Evolutionary conservation across 2,113 vertebrate species (phyloP).

Genomic region (Stegastes partitus): DNA sequence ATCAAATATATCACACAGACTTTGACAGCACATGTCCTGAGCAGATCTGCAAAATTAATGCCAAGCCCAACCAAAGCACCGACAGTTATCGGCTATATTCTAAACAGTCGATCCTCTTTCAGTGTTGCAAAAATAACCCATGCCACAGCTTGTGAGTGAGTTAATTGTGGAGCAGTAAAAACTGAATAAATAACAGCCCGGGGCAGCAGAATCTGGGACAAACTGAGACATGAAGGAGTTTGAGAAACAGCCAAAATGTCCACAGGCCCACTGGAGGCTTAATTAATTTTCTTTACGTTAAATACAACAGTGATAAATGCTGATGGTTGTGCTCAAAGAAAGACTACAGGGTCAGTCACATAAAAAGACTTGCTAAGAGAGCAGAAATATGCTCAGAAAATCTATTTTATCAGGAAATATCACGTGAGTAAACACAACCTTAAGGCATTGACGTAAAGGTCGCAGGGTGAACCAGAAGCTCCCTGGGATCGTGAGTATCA

Average conservation of each 20-base stretch:
- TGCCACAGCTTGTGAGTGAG: background rate
- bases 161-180: background rate
- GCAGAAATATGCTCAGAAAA: too few species aligned
- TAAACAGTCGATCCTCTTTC: too few species aligned
- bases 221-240: conserved; percentile 1
- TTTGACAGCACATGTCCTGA: too few species aligned
- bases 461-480: background rate
- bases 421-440: background rate
- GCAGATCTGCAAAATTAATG: too few species aligned
- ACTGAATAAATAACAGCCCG: too few species aligned
- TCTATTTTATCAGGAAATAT: conserved; percentile 1
- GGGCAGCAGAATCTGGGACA: background rate
- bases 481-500: background rate
- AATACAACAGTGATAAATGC: background rate
- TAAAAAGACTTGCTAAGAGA: too few species aligned
- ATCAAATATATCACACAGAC: too few species aligned
- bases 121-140: background rate
- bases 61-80: too few species aligned
- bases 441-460: background rate
- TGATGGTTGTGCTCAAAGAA: background rate
- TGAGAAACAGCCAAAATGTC: background rate
- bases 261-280: background rate
- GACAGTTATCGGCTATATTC: too few species aligned
- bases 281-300: background rate
- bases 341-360: too few species aligned